phyloP scores from a whole-genome alignment of 2,797 vertebrate genomes.

The Neosalanx taihuensis region DNA sequence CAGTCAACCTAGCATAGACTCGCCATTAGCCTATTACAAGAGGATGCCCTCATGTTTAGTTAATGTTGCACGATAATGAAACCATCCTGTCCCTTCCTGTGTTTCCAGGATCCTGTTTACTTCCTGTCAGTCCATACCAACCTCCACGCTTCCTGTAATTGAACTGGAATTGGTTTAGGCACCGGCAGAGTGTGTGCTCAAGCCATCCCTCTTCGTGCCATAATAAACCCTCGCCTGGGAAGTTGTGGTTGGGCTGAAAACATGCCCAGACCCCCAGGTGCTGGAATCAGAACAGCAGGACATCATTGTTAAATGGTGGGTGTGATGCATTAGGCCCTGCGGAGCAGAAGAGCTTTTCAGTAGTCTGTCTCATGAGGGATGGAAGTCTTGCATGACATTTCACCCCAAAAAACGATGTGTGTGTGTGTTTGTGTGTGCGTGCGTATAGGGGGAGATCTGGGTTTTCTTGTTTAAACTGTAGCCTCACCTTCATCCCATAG shows the following conservation, averaged over 20 bases:
- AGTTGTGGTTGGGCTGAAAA: too few relatives aligned
- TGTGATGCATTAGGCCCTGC: slow-evolving; percentile 36
- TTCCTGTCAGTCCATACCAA: slow-evolving; percentile 27
- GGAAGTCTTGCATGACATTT: not conserved
- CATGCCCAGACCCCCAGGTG: too few relatives aligned
- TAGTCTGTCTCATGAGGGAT: slow-evolving; percentile 19
- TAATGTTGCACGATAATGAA: slow-evolving; percentile 17
- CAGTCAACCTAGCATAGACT: not conserved
- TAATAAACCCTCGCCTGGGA: slow-evolving; percentile 20
- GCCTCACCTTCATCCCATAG: too few relatives aligned
- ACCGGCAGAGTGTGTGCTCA: slow-evolving; percentile 11
- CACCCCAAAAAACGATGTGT: too few relatives aligned
- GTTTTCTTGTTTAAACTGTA: too few relatives aligned
- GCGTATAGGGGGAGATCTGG: too few relatives aligned
- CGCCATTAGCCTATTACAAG: not conserved
- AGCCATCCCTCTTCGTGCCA: slow-evolving; percentile 20
- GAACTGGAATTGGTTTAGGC: slow-evolving; percentile 33
- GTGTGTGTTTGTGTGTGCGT: too few relatives aligned
- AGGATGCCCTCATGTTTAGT: not conserved
- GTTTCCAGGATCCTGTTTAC: slow-evolving; percentile 29
- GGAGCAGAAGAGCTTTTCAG: slow-evolving; percentile 23
- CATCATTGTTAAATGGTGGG: slow-evolving; percentile 21
- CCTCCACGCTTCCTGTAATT: slow-evolving; percentile 21
- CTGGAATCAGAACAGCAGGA: slow-evolving; percentile 12
- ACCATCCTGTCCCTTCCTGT: slow-evolving; percentile 13